Conservation (phyloP, 2,113 vertebrate species). For the Scolopax mira region DNA sequence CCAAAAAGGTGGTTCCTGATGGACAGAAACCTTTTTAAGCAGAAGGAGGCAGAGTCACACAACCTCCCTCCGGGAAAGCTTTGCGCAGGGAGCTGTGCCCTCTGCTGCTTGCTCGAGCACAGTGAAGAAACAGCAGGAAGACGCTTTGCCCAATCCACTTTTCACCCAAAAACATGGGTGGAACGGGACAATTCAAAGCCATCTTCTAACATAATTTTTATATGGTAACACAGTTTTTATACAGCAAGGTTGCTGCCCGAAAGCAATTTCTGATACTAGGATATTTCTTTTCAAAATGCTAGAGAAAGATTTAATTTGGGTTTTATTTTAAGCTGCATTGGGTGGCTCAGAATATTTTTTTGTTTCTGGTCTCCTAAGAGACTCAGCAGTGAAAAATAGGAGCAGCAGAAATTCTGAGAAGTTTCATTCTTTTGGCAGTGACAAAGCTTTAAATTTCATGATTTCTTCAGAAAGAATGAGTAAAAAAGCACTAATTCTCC, state of each 20-base stretch:
- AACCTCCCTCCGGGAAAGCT: neutral
- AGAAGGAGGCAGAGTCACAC: neutral
- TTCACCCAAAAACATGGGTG: neutral
- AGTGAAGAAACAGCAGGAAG: neutral
- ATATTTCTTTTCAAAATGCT: neutral
- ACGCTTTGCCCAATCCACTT: neutral
- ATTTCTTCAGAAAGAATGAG: neutral
- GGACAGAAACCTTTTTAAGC: neutral
- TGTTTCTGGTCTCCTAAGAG: neutral
- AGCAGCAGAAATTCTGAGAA: neutral
- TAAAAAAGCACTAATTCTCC: neutral
- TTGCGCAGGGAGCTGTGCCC: slow-evolving; percentile 41
- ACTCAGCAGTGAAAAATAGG: neutral
- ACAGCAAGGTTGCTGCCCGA: neutral
- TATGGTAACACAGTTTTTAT: neutral
- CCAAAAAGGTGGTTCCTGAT: neutral
- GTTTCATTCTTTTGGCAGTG: neutral
- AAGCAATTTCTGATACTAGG: neutral
- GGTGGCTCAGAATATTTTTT: neutral
- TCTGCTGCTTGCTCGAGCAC: slow-evolving; percentile 27
- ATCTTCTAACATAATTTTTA: neutral
- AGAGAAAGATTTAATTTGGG: neutral
- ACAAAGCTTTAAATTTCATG: neutral
- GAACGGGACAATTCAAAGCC: neutral
- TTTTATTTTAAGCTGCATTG: neutral